phyloP scores from a whole-genome alignment of 1,140 invertebrate species.

The Polyergus mexicanus region DNA sequence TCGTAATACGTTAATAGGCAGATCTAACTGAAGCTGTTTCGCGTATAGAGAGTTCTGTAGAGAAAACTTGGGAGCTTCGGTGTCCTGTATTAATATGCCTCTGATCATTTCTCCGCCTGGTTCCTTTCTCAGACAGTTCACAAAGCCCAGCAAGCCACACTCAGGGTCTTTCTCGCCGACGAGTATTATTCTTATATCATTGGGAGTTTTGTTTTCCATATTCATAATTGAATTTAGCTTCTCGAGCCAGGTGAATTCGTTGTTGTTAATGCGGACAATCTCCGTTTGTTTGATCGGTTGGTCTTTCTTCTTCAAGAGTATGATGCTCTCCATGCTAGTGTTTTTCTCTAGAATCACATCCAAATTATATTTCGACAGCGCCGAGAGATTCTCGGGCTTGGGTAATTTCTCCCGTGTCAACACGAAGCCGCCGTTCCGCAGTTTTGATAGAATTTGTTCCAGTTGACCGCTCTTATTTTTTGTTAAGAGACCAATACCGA shows the following conservation, averaged over 20 bases:
- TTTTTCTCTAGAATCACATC: conserved; percentile 80
- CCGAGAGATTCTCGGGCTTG: conserved; percentile 61
- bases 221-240: conserved; percentile 86
- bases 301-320: conserved; percentile 80
- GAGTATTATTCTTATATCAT: conserved; percentile 84
- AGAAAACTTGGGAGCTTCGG: conserved; percentile 89
- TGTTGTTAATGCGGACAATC: conserved; percentile 78
- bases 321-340: conserved; percentile 72
- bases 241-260: conserved; percentile 86
- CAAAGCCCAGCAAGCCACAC: conserved; percentile 94
- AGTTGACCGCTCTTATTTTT: conserved; percentile 68
- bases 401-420: conserved; percentile 84
- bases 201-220: conserved; percentile 78
- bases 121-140: conserved; percentile 91
- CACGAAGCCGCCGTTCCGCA: conserved; percentile 86
- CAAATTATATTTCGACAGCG: conserved; percentile 71
- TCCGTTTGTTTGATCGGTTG: conserved; percentile 75
- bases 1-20: conserved; percentile 92
- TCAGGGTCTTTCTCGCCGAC: conserved; percentile 88
- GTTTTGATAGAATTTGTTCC: conserved; percentile 74
- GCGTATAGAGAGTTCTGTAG: conserved; percentile 89
- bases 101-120: conserved; percentile 89
- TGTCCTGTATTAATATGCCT: conserved; percentile 89
- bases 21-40: conserved; percentile 90
- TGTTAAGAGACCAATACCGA: conserved; percentile 82